Evolutionary conservation across 2,888 invertebrate species (phyloP).

Genomic region (Amphipoea lucens): DNA sequence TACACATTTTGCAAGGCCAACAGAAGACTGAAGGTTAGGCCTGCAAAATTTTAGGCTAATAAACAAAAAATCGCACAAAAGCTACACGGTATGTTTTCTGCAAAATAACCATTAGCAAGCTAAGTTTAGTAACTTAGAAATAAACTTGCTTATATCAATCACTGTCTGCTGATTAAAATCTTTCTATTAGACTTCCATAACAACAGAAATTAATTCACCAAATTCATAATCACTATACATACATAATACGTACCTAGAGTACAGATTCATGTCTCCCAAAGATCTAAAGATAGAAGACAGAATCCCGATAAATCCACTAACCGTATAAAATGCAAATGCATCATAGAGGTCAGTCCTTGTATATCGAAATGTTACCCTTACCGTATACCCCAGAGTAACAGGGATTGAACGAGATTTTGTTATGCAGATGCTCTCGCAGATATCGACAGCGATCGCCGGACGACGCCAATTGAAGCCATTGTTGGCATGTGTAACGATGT

Average conservation of each 20-base stretch:
- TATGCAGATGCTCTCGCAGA: constrained; percentile 77
- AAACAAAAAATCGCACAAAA: neutral
- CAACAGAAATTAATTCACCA: too few relatives aligned
- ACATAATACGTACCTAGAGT: neutral
- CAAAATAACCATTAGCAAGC: neutral
- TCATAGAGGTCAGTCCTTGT: constrained; percentile 58
- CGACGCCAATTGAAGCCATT: constrained; percentile 71
- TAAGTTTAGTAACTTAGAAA: neutral
- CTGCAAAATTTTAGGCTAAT: neutral
- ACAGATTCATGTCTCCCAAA: neutral
- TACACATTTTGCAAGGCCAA: neutral
- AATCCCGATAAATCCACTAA: constrained; percentile 50
- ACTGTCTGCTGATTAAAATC: neutral
- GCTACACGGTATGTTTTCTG: neutral
- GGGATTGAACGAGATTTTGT: constrained; percentile 75
- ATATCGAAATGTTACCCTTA: constrained; percentile 60
- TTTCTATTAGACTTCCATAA: neutral
- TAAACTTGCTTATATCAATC: neutral
- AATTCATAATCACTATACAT: neutral
- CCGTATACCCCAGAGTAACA: constrained; percentile 57
- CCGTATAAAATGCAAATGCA: constrained; percentile 63
- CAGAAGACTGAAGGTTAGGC: neutral
- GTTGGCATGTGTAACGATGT: constrained; percentile 55
- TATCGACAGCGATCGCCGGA: constrained; percentile 71
- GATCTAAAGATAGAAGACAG: constrained; percentile 17